A percentile compares a stretch with the other conserved stretches of the same genome.
Conservation (phyloP, 2,888 invertebrate genomes). For the Caenorhabditis sp. region DNA sequence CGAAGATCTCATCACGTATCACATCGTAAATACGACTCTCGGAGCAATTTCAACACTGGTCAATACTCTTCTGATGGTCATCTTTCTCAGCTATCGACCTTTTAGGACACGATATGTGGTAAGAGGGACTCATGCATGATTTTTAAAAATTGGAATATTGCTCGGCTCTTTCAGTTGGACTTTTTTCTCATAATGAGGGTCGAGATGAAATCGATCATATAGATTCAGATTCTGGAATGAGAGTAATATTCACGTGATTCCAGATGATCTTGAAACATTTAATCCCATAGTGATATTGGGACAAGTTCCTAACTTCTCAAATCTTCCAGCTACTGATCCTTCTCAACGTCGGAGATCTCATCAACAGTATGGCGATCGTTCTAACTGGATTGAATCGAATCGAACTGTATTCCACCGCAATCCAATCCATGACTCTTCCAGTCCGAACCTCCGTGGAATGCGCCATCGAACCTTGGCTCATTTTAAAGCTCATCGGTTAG, state of each 20-base stretch:
- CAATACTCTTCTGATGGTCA: slow-evolving; percentile 67
- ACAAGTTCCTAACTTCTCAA: too few relatives aligned
- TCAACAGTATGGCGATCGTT: slow-evolving; percentile 74
- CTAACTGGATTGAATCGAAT: slow-evolving; percentile 75
- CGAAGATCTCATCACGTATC: slow-evolving; percentile 72
- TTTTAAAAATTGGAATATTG: too few relatives aligned
- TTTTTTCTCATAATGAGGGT: too few relatives aligned
- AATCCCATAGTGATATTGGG: too few relatives aligned
- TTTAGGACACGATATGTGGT: slow-evolving; percentile 75
- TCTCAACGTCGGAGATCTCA: slow-evolving; percentile 72
- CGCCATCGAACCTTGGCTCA: slow-evolving; percentile 73
- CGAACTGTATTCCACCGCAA: slow-evolving; percentile 71
- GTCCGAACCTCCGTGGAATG: slow-evolving; percentile 73
- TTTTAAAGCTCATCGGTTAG: slow-evolving; percentile 74
- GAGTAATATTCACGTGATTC: too few relatives aligned
- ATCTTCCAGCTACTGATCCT: slow-evolving; percentile 72
- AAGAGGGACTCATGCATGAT: too few relatives aligned
- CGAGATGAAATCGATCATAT: too few relatives aligned
- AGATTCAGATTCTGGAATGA: too few relatives aligned
- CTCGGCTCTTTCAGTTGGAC: too few relatives aligned
- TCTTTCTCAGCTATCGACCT: slow-evolving; percentile 71
- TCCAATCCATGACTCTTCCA: slow-evolving; percentile 64
- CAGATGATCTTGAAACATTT: too few relatives aligned
- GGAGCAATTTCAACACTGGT: slow-evolving; percentile 69
- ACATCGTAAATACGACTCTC: slow-evolving; percentile 72